Base-by-base conservation (phyloP, 2,888 invertebrate genomes). In the Cataglyphis cursor region DNA sequence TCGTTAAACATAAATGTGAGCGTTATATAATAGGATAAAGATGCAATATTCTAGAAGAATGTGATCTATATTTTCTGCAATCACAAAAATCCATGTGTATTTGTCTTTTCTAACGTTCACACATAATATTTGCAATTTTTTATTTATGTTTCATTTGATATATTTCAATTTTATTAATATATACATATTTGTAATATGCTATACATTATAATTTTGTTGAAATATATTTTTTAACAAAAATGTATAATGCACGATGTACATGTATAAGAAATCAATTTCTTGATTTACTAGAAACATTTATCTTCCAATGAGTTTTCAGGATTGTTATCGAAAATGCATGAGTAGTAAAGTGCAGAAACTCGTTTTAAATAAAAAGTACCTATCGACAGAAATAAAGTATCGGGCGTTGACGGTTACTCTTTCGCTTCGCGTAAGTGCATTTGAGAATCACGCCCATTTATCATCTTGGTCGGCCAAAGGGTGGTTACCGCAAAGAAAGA, bases 401-500 rank as follows among this genome's bases (percentile, higher is more conserved):
- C 18, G 72, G 72, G 59, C 72, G n/a, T 70, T 70, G 44, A 78
- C 44, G 24, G 70, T 76, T 51, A 80, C 66, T 80, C 74, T 80
- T 80, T 80, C 62, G 59, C 48, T 59, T 51, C 81, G 59, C 44
- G 65, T 48, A 85, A 51, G 81, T 73, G 66, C 66, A 81, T 68
- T 65, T 75, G 85, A 85, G 75, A 85, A 74, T 75, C 68, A 70
- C 54, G 68, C 48, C 57, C 73, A 85, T 85, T 85, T 68, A 85
- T 85, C 85, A 85, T 81, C 75, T 38, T n/a, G 68, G 68, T 64
- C 64, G 28, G 35, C 12, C 74, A 44, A 64, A 61, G 78, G 66
- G 78, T 66, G 78, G 78, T 80, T 59, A 65, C 54, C 9, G 64
- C 44, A 38, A 59, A n/a, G 44, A 80, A 15, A 44, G 70, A 73